Evolutionary conservation across 1,140 invertebrate genomes (phyloP).

Genomic region (Dreissena rostriformis): DNA sequence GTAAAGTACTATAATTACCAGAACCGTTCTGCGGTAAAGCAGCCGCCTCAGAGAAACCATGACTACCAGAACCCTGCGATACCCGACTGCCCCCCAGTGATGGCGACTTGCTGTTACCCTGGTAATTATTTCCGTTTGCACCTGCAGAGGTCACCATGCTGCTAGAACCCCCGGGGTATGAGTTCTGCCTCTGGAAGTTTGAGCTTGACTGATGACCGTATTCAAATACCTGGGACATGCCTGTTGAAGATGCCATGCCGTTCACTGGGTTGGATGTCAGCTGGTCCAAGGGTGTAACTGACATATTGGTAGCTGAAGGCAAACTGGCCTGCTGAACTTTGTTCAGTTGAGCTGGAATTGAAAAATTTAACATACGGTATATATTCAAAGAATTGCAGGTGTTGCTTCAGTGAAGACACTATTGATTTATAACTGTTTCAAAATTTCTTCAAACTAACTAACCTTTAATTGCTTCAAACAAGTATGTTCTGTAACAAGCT

Average conservation of each 20-base stretch:
- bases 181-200: constrained; percentile 43
- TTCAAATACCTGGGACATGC: constrained; percentile 40
- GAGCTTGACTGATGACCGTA: constrained; percentile 44
- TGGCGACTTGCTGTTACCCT: constrained; percentile 32
- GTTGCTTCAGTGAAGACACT: background rate
- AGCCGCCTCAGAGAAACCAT: constrained; percentile 17
- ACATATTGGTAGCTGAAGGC: constrained; percentile 7
- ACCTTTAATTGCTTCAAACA: no score
- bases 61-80: background rate
- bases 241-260: background rate
- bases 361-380: background rate
- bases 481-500: no score
- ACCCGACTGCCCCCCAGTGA: constrained; percentile 2
- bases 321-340: constrained; percentile 38
- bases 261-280: background rate
- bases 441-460: background rate
- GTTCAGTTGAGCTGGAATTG: constrained; percentile 49
- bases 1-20: constrained; percentile 40
- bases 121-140: constrained; percentile 24
- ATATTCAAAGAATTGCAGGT: background rate
- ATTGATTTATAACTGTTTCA: background rate
- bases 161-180: constrained; percentile 12
- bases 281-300: constrained; percentile 23
- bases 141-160: constrained; percentile 13
- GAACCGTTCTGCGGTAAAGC: constrained; percentile 33